Evolutionary conservation across 2,888 invertebrate genomes (phyloP), one percentile per base, ranked within the genome.

Genomic region (Phyllotreta cruciferae): DNA sequence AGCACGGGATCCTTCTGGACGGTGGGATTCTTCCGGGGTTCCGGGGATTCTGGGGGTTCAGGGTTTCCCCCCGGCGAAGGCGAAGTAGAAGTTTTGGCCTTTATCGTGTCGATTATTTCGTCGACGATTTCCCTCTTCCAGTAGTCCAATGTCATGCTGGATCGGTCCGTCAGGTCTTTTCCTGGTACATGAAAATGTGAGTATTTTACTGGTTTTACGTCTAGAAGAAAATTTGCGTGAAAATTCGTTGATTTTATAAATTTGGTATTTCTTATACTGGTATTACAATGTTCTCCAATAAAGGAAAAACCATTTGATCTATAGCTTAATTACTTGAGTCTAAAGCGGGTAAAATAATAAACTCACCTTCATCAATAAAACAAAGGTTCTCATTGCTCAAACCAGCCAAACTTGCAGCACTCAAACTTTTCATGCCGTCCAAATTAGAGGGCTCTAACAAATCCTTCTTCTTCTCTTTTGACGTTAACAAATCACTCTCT

Each of bases 131-230:
- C 77, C 60, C 75, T 75, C 52, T 74, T 73, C 75, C 74, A 74
- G 24, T 60, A 60, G 56, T 78, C 77, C 8, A 71, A 70, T 8
- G 75, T 74, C 81, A 82, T 81, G 62, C 79, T 81, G 47, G 80
- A 79, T 42, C 82, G 71, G 70, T 82, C 82, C 2, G 80, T 80
- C 54, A 80, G 70, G 68, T 80, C 80, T 54, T 77, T 73, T 34
- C 78, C 60, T 60, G 52, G 44, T 14, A 53, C 42, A 60, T 52
- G 38, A 60, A 60, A 60, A 52, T 37, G 24, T 39, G 52, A 58
- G 45, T 37, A 14, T 60, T 60, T 60, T 52, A 60, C 37, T 52
- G 34, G 42, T 44, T 60, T 60, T 52, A 52, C 13, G 45, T 60
- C 60, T 60, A 60, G 47, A 60, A 53, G 8, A 24, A 24, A 24